Base-by-base conservation (phyloP, 2,113 vertebrate genomes). In the Leucoraja erinaceus region DNA sequence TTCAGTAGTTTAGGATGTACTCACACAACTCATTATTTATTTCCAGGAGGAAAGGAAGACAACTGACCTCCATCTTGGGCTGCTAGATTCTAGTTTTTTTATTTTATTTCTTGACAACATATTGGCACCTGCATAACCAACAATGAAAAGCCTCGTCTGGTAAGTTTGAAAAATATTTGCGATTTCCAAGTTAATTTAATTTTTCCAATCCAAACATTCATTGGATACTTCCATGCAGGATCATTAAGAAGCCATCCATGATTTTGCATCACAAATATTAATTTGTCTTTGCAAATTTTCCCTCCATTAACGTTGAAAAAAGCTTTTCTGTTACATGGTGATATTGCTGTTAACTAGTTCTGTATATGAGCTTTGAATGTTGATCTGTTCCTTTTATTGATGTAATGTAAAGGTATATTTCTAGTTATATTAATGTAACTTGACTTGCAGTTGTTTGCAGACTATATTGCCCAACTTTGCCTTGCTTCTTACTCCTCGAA, bases 61-160 rank as follows among this genome's bases (percentile, higher is more conserved):
- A 93, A 93, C 93, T 94, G 93, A 94, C 96, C 96, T 94, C 95
- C 96, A 95, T 95, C 66, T 20, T 9, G 16, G 47, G 8, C 90
- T 47, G 33, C 25, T 33, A 54, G 68, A 72, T 28, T 74, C 4
- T 72, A 28, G 72, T n/a, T n/a, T n/a, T 2, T n/a, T 25, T 54
- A 79, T 94, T 94, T 95, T 95, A 94, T 81, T 94, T 91, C 25
- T 54, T 68, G 96, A 95, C 95, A 96, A 95, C 94, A 97, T 97
- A 96, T 93, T 96, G 97, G 97, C 97, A 96, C 96, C 96, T 96
- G 96, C 94, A 93, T 94, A 95, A 96, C 94, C 94, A 95, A 94
- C 92, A 54, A 70, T 78, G 77, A 94, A 94, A 93, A 96, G 95
- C 96, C 97, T 98, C 95, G 94, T 93, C 96, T 95, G 97, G 98